Evolutionary conservation across 2,797 vertebrate genomes (phyloP).

Genomic region (Phoxinus dragarum): DNA sequence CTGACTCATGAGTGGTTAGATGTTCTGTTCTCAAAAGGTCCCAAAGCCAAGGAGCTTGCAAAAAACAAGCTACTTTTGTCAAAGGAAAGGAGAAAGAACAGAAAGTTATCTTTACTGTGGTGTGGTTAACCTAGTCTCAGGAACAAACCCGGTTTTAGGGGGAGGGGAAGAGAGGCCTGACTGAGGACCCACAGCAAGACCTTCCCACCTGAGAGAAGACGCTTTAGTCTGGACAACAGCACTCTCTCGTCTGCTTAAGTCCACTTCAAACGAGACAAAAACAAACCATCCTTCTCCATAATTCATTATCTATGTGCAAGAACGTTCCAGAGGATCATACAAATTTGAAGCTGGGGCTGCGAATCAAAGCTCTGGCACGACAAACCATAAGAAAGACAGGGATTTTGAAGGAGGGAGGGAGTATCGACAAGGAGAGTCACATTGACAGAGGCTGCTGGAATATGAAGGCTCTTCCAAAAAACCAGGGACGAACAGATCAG

Average conservation of each 20-base stretch:
- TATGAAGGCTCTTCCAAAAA: conserved; percentile 84
- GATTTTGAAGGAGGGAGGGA: conserved; percentile 45
- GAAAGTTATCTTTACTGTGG: not conserved
- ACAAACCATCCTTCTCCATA: conserved; percentile 54
- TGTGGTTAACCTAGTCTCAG: not conserved
- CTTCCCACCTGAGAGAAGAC: conserved; percentile 45
- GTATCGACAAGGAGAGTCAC: conserved; percentile 20
- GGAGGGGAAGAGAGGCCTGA: conserved; percentile 48
- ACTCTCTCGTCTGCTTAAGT: conserved; percentile 14
- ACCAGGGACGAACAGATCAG: conserved; percentile 88
- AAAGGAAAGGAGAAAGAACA: conserved; percentile 31
- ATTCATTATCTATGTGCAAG: conserved; percentile 69
- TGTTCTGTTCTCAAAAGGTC: conserved; percentile 60
- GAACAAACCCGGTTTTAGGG: not conserved
- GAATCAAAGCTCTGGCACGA: conserved; percentile 62
- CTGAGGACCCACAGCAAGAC: conserved; percentile 41
- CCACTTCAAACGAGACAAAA: conserved; percentile 26
- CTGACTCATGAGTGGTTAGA: conserved; percentile 71
- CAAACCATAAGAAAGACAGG: conserved; percentile 44
- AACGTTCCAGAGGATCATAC: conserved; percentile 67
- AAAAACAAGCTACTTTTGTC: conserved; percentile 4
- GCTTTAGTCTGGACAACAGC: conserved; percentile 44
- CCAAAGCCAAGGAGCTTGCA: conserved; percentile 23
- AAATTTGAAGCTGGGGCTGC: conserved; percentile 56
- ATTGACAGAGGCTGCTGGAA: conserved; percentile 19